Percentiles rank a stretch among this genome's conserved stretches.
phyloP scores from a whole-genome alignment of 2,888 invertebrate species.

The Agriopis leucophaearia region DNA sequence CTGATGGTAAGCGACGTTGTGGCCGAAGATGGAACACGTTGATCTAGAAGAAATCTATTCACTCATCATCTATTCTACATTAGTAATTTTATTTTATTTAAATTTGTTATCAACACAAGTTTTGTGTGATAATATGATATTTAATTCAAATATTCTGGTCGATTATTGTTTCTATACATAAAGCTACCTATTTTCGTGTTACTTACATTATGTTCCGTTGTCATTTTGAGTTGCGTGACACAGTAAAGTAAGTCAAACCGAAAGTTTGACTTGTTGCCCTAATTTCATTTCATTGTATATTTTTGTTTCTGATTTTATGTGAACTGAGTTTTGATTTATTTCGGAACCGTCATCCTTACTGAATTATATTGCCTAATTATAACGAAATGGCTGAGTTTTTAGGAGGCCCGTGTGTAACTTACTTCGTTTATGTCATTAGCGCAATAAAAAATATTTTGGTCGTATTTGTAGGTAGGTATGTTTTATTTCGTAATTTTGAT shows the following conservation, averaged over 20 bases:
- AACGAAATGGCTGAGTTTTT: conserved; percentile 34
- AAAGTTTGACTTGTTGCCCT: conserved; percentile 78
- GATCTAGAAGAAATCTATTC: too few relatives aligned
- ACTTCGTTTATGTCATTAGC: neutral
- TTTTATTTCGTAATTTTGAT: too few relatives aligned
- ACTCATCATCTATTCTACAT: too few relatives aligned
- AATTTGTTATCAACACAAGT: neutral
- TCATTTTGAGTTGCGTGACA: conserved; percentile 76
- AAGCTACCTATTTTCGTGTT: conserved; percentile 59
- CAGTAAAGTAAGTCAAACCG: conserved; percentile 73
- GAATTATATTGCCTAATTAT: conserved; percentile 36
- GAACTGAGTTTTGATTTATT: conserved; percentile 72
- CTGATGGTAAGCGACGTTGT: too few relatives aligned
- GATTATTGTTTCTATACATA: conserved; percentile 21
- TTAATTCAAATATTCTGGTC: neutral
- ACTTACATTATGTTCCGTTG: conserved; percentile 68
- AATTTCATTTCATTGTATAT: conserved; percentile 76
- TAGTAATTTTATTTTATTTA: too few relatives aligned
- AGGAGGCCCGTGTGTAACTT: neutral
- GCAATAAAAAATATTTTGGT: neutral
- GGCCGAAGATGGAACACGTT: too few relatives aligned
- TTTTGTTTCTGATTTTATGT: conserved; percentile 72
- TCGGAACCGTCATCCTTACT: conserved; percentile 18
- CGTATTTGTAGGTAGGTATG: neutral
- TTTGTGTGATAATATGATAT: neutral